Evolutionary conservation across 2,888 invertebrate species (phyloP).

Genomic region (Laspeyria flexula): DNA sequence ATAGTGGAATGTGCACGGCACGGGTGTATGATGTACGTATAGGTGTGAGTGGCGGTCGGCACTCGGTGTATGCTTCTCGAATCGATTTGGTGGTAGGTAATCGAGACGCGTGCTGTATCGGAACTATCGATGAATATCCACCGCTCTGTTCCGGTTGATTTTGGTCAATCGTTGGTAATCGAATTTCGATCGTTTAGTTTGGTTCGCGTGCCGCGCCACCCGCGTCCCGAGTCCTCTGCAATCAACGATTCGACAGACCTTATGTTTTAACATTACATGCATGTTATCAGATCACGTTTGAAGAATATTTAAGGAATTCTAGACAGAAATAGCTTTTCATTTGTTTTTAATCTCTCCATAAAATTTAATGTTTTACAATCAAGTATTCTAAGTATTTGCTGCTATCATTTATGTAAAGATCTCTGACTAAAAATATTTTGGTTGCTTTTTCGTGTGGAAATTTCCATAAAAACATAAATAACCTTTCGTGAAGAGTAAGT

Average conservation of each 20-base stretch:
- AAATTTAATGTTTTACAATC: background rate
- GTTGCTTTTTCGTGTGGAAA: no score
- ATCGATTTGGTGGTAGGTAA: conserved; percentile 75
- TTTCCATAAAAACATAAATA: no score
- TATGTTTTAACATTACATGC: conserved; percentile 59
- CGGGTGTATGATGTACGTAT: conserved; percentile 64
- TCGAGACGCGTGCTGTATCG: conserved; percentile 74
- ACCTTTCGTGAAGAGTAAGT: no score
- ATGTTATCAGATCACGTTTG: conserved; percentile 43
- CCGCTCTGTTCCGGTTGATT: conserved; percentile 69
- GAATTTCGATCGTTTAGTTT: conserved; percentile 57
- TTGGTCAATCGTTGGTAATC: conserved; percentile 63
- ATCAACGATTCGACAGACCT: conserved; percentile 72
- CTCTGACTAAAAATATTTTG: no score
- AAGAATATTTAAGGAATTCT: conserved; percentile 13
- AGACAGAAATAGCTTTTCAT: conserved; percentile 7
- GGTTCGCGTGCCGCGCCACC: conserved; percentile 66
- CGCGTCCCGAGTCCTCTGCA: conserved; percentile 54
- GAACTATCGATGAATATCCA: conserved; percentile 49
- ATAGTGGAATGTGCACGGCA: conserved; percentile 75
- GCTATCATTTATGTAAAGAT: no score
- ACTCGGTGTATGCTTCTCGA: conserved; percentile 62
- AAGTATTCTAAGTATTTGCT: background rate
- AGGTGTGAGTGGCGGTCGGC: conserved; percentile 41
- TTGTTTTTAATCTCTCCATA: conserved; percentile 6